Evolutionary conservation across 2,888 invertebrate genomes (phyloP), one percentile per base, ranked within the genome.

Genomic region (Oligia fasciuncula): DNA sequence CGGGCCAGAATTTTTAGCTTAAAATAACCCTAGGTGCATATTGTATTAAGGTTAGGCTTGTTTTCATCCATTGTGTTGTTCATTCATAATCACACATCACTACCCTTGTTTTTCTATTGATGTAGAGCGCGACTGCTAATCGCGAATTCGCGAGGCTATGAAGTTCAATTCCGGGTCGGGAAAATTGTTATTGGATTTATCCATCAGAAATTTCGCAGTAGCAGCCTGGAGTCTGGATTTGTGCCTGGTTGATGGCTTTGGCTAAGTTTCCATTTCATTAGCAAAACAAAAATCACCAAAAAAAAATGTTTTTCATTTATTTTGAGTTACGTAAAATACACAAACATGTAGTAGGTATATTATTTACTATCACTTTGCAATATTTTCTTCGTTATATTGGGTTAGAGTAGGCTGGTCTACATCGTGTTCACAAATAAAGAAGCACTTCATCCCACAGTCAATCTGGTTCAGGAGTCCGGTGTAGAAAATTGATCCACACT

Each of bases 401-500:
- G 4, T 60, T 4, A 23, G 3, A 23, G 43, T 23, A 4, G 57
- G 14, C 17, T n/a, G 19, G 23, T 57, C 40, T 19, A 82, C 29
- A 23, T 79, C 76, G 35, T 79, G 79, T 43, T 79, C 79, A 82
- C 79, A 79, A 66, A 79, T 60, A 60, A 82, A 79, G 11, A 60
- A 82, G 35, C 76, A 51, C 13, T 82, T 82, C n/a, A 60, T 14
- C 17, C 49, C 14, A 19, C 79, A 79, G 35, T 79, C 49, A 0
- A 79, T 35, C 19, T 82, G 79, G 49, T n/a, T 82, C 17, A 79
- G 19, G 2, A 57, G 65, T 4, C 79, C 79, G 11, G 49, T 66
- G 57, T 79, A 79, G 43, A 79, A 79, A 76, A 79, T 79, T 8
- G 79, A 49, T 9, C 79, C 79, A 75, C 79, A 79, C 19, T 82